These are phyloP conservation scores for Scelioninae gen. 2 DNA, from an alignment of 2,888 invertebrate genomes.

Conservation along the genomic window DNA sequence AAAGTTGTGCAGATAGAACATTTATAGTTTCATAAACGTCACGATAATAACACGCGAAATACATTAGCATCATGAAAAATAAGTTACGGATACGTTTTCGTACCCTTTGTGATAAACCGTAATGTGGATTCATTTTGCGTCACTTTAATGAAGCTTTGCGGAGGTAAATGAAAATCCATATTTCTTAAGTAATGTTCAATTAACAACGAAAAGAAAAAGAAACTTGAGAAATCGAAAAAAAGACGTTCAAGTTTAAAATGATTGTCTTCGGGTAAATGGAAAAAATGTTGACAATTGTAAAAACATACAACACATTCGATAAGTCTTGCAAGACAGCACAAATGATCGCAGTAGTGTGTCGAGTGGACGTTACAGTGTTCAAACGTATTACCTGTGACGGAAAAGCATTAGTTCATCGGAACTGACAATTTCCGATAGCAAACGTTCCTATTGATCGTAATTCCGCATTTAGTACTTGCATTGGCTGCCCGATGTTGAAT, in stretches of 20 bases:
- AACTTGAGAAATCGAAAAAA: not conserved
- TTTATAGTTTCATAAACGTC: slow-evolving; percentile 33
- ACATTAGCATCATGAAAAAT: slow-evolving; percentile 37
- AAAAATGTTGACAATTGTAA: slow-evolving; percentile 33
- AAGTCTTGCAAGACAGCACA: slow-evolving; percentile 44
- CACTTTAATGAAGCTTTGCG: not conserved
- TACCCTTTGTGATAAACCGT: slow-evolving; percentile 7
- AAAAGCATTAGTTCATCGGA: slow-evolving; percentile 72
- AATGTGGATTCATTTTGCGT: slow-evolving; percentile 12
- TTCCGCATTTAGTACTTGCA: slow-evolving; percentile 67
- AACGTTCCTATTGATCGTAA: slow-evolving; percentile 70
- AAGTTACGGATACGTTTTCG: slow-evolving; percentile 17
- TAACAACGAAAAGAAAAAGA: not conserved
- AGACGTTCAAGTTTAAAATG: not conserved
- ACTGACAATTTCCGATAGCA: slow-evolving; percentile 73
- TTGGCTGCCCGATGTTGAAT: slow-evolving; percentile 50
- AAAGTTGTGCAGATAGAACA: slow-evolving; percentile 24
- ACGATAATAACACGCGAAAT: slow-evolving; percentile 9
- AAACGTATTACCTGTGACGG: slow-evolving; percentile 68
- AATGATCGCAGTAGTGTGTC: slow-evolving; percentile 27
- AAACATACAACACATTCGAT: slow-evolving; percentile 37
- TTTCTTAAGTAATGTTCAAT: not conserved
- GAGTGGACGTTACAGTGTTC: slow-evolving; percentile 55
- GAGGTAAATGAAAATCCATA: not conserved
- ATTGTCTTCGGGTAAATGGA: not conserved